Percentiles rank a stretch among this genome's conserved stretches.
These are phyloP conservation scores for Eolophus roseicapilla DNA, from an alignment of 2,113 vertebrate species.

Conservation along the genomic window DNA sequence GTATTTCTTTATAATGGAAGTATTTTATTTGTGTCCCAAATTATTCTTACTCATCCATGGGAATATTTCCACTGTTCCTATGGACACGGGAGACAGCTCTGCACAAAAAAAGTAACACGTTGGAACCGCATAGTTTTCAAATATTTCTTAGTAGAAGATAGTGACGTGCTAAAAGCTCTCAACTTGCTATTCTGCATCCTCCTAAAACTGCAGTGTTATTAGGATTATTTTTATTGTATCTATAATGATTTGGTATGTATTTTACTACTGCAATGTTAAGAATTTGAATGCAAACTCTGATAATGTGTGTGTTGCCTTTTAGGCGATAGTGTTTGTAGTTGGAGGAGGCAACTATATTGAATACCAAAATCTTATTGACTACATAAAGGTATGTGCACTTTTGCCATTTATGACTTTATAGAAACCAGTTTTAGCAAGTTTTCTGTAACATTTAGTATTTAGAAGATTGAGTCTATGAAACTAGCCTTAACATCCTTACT, in stretches of 20 bases:
- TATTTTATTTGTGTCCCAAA: background rate
- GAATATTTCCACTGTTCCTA: background rate
- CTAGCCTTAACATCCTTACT: background rate
- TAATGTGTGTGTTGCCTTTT: conserved; percentile 29
- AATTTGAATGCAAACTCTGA: background rate
- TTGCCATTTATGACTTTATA: background rate
- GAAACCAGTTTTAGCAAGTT: background rate
- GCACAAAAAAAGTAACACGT: background rate
- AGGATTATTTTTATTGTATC: background rate
- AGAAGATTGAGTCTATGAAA: background rate
- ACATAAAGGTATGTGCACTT: conserved; percentile 84
- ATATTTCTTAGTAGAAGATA: background rate
- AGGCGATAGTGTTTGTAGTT: conserved; percentile 97
- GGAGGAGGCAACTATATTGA: conserved; percentile 99
- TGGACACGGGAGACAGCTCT: background rate
- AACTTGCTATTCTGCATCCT: background rate
- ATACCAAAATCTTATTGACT: conserved; percentile 97
- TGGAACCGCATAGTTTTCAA: background rate
- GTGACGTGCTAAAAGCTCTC: background rate
- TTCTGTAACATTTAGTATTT: background rate
- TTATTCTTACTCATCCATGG: background rate
- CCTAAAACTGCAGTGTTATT: background rate
- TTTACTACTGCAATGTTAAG: background rate
- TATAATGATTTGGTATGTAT: background rate
- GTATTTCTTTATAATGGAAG: background rate